Evolutionary conservation across 2,888 invertebrate species (phyloP), one percentile per base, ranked within the genome.

Genomic region (Synanthedon formicaeformis): DNA sequence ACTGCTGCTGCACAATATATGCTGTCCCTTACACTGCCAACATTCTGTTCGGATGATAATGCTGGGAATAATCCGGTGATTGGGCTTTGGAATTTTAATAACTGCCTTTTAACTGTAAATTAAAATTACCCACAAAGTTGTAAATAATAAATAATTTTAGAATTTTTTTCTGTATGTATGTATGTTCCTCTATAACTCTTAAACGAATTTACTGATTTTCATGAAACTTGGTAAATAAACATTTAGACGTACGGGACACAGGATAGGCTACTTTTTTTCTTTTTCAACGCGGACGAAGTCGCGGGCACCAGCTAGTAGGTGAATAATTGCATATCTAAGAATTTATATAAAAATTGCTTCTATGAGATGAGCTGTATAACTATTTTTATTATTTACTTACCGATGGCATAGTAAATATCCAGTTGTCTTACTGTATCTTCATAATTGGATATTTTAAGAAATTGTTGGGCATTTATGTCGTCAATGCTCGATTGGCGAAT

Each of bases 1-100:
- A 98, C 92, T 4, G 98, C 95, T 56, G 96, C 92, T 18, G 98
- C 97, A 89, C 98, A 98, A 75, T 99, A 99, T 62, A 99, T 94
- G 80, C 97, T 98, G 69, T 99, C 99, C 52, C 98, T 91, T 48
- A 98, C 94, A 73, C 96, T 98, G 5, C 94, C 96, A 55, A 94
- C 90, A 67, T 91, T 90, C 55, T 91, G 90, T 68, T 97, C 95
- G 53, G 91, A 91, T 53, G 96, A 94, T 69, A 94, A 75, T 62
- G 94, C 93, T 2, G 98, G 98, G 78, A 97, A 99, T 18, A 99
- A 78, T 0, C 98, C 98, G 48, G 96, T 96, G 52, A 97, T 96
- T 50, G 95, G 94, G 76, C 97, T 97, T 87, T 99, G 98, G 76
- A 94, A 95, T 53, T 93, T 91, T 49, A 99, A 80, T 53, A 99